A percentile compares a stretch with the other conserved stretches of the same genome.
phyloP scores from a whole-genome alignment of 1,140 invertebrate genomes.

The Ceratina calcarata region DNA sequence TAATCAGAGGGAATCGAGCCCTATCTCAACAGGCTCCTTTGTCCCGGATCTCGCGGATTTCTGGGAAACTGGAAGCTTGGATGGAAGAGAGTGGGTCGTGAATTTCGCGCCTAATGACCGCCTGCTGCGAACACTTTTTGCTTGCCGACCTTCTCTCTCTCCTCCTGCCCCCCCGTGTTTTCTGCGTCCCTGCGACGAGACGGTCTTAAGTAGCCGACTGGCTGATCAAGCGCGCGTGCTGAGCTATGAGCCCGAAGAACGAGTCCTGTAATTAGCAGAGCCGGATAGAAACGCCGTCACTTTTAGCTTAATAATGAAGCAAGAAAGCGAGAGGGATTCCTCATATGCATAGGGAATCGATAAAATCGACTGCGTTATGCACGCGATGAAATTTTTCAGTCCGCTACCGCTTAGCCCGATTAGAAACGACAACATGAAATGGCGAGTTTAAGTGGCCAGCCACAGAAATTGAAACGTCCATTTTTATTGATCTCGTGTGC shows the following conservation, averaged over 20 bases:
- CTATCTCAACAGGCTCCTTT: slow-evolving; percentile 63
- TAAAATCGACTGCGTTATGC: slow-evolving; percentile 12
- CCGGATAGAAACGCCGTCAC: slow-evolving; percentile 33
- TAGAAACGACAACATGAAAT: slow-evolving; percentile 20
- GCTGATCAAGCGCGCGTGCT: slow-evolving; percentile 13
- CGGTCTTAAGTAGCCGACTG: not conserved
- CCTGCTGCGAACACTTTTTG: slow-evolving; percentile 42
- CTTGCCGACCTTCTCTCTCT: not conserved
- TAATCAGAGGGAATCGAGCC: slow-evolving; percentile 65
- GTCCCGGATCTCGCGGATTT: slow-evolving; percentile 52
- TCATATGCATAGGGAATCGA: slow-evolving; percentile 20
- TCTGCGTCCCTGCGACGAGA: no score
- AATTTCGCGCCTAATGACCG: slow-evolving; percentile 59
- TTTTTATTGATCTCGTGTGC: not conserved
- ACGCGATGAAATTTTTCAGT: not conserved
- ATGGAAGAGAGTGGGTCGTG: slow-evolving; percentile 27
- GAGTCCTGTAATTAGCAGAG: slow-evolving; percentile 15
- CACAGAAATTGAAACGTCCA: not conserved
- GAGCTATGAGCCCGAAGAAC: not conserved
- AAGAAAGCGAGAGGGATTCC: not conserved
- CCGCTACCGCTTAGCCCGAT: not conserved
- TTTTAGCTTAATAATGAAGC: slow-evolving; percentile 22
- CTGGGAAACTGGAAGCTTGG: slow-evolving; percentile 50
- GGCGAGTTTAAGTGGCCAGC: not conserved
- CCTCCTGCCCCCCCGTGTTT: no score